Evolutionary conservation across 2,797 vertebrate genomes (phyloP), one percentile per base, ranked within the genome.

Genomic region (Peromyscus attwateri): DNA sequence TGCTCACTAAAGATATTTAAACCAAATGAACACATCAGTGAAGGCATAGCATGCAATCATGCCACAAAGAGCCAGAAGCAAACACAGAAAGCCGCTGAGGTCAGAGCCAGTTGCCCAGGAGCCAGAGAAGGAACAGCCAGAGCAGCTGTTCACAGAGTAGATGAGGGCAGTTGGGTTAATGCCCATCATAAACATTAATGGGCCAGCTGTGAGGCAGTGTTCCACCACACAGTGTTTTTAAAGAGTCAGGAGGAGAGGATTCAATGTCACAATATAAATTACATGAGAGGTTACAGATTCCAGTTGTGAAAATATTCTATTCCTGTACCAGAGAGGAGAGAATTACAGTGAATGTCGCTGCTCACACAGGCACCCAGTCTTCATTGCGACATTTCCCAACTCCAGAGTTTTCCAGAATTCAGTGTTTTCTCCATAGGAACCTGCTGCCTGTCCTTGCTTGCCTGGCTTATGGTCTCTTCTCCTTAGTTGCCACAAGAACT

Each of bases 251-350:
- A 23, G 13, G 66, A 93, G 34, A 95, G 52, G 6, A 37, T 93
- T 96, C 89, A 29, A 92, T 82, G 60, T 62, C 91, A 49, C 64
- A 82, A 87, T 92, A 75, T 55, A 34, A 89, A 96, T 89, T 94
- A 75, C 23, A 92, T 71, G 27, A 87, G 89, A 85, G 29, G 7
- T 85, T 85, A 75, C 75, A 95, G 66, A 68, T 92, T 92, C 27
- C 46, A 79, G 29, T 13, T 95, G 70, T 37, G 79, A 97, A 92
- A 82, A 85, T 34, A 46, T 70, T 95, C 23, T 31, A 68, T 91
- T 82, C 6, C 52, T 93, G 70, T 37, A 16, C 73, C 81, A 34
- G 25, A 77, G 34, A 94, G 62, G 43, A 82, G 60, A 95, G 60
- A 94, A 93, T 25, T 76, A 4, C 9, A 95, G 70, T 52, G 73